Evolutionary conservation across 2,113 vertebrate species (phyloP).

Genomic region (Notarius lentiginosus): DNA sequence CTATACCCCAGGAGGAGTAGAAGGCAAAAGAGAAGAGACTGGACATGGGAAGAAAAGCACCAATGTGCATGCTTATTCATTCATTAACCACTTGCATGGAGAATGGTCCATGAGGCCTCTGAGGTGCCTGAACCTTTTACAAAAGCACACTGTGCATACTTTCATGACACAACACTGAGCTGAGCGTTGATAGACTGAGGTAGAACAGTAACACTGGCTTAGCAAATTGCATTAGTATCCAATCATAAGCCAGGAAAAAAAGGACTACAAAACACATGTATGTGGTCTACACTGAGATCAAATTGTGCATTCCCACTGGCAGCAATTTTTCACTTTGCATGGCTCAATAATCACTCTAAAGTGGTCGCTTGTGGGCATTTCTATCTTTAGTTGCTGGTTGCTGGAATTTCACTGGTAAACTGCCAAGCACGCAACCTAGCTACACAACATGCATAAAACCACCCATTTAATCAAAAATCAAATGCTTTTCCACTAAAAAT

Average conservation of each 20-base stretch:
- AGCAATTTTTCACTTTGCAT: background rate
- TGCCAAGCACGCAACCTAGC: background rate
- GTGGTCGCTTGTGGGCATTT: background rate
- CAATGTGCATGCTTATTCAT: background rate
- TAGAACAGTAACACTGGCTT: background rate
- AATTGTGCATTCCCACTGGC: background rate
- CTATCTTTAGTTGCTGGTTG: background rate
- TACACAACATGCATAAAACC: background rate
- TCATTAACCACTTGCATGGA: background rate
- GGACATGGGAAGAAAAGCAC: background rate
- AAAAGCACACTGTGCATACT: background rate
- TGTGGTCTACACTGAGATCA: background rate
- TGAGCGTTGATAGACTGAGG: background rate
- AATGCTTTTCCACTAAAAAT: background rate
- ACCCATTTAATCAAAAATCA: background rate
- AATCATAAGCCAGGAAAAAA: background rate
- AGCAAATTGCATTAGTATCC: background rate
- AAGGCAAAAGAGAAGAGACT: no score
- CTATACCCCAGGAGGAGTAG: no score
- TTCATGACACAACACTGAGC: background rate
- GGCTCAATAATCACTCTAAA: background rate
- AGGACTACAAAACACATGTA: background rate
- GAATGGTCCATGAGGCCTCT: background rate
- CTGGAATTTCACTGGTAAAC: background rate
- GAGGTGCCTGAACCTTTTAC: background rate